Percentiles rank a stretch among this genome's conserved stretches.
Conservation (phyloP, 2,113 vertebrate species). For the Gavia stellata region DNA sequence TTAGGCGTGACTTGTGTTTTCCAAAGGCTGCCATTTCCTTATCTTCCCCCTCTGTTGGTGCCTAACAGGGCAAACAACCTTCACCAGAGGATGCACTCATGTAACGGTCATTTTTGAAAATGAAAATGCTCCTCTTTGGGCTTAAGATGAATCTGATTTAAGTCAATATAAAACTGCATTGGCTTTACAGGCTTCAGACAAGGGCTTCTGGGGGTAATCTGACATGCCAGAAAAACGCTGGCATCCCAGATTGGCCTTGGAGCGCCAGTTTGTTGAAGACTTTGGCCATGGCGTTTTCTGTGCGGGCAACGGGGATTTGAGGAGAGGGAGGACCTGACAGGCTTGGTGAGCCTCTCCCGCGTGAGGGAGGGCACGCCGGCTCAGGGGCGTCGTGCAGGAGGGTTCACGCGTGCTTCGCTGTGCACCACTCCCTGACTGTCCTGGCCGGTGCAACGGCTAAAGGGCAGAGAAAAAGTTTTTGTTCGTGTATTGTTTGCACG, state of each 20-base stretch:
- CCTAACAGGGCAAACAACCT: neutral
- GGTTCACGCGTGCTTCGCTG: accelerated
- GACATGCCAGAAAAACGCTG: neutral
- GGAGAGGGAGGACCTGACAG: neutral
- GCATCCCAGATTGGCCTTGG: neutral
- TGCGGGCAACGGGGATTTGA: accelerated
- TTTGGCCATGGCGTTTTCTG: neutral
- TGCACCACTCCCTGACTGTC: neutral
- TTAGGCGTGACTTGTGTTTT: neutral
- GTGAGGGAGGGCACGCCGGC: accelerated
- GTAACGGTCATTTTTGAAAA: neutral
- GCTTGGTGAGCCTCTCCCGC: neutral
- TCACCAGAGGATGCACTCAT: neutral
- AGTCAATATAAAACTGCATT: neutral
- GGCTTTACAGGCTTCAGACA: neutral
- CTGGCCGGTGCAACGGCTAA: neutral
- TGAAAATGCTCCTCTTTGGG: neutral
- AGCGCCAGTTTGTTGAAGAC: neutral
- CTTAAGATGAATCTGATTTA: neutral
- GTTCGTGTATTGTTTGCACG: neutral
- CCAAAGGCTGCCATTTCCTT: neutral
- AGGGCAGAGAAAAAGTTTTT: neutral
- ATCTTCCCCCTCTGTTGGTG: neutral
- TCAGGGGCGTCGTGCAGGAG: accelerated
- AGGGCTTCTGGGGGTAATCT: neutral